Evolutionary conservation across 2,888 invertebrate genomes (phyloP).

Genomic region (Girardia tigrina): DNA sequence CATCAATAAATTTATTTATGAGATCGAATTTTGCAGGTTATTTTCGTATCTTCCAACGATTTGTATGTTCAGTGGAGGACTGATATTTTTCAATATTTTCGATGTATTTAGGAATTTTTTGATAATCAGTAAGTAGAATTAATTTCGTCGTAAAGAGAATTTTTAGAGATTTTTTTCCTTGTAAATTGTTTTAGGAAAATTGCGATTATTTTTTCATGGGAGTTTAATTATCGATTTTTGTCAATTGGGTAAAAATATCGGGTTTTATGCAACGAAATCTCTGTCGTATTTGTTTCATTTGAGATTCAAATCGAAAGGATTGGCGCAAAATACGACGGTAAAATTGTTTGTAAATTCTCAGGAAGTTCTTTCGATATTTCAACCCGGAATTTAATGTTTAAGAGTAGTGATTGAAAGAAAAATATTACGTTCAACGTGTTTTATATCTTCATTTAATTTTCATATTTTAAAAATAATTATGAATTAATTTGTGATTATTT

Average conservation of each 20-base stretch:
- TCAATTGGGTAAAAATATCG: not conserved
- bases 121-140: not conserved
- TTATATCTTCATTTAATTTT: too few species aligned
- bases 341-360: too few species aligned
- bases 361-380: too few species aligned
- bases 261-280: not conserved
- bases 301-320: not conserved
- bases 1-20: not conserved
- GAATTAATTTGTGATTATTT: too few species aligned
- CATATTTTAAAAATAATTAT: too few species aligned
- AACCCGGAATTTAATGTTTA: too few species aligned
- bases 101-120: not conserved
- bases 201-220: not conserved
- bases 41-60: constrained; percentile 16
- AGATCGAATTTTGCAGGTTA: not conserved
- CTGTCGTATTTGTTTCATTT: not conserved
- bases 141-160: too few species aligned
- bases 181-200: not conserved
- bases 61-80: not conserved
- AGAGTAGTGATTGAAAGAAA: too few species aligned
- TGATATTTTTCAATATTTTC: constrained; percentile 25
- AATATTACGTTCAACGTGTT: too few species aligned
- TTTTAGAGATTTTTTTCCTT: not conserved
- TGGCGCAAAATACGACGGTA: not conserved
- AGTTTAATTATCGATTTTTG: not conserved